Evolutionary conservation across 1,140 invertebrate species (phyloP).

Genomic region (Triops cancriformis): DNA sequence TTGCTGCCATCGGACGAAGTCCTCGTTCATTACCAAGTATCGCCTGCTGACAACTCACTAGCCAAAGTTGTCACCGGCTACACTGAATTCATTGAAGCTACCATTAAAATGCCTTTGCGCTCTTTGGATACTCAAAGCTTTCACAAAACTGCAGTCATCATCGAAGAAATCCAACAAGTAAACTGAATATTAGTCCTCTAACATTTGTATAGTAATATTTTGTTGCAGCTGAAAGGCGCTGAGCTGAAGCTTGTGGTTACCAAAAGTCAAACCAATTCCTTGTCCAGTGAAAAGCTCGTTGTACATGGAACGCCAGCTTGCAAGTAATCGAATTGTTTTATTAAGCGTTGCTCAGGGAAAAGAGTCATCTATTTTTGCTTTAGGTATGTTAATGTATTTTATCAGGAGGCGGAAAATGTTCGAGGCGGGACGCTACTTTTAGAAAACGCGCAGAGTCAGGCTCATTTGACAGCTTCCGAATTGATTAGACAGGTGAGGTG

Average conservation of each 20-base stretch:
- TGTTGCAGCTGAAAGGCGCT: conserved; percentile 37
- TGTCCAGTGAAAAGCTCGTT: not conserved
- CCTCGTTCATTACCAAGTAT: conserved; percentile 59
- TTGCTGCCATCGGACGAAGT: conserved; percentile 87
- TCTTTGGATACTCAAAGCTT: conserved; percentile 37
- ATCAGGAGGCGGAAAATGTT: not conserved
- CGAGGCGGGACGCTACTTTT: not conserved
- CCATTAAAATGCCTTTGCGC: conserved; percentile 65
- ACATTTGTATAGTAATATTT: conserved; percentile 35
- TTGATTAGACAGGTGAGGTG: not conserved
- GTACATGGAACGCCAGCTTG: not conserved
- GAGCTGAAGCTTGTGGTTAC: conserved; percentile 25
- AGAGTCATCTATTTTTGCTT: not conserved
- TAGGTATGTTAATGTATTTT: not conserved
- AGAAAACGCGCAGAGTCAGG: not conserved
- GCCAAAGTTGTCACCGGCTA: conserved; percentile 58
- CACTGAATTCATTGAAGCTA: conserved; percentile 64
- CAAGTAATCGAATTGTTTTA: not conserved
- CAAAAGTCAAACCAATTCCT: conserved; percentile 23
- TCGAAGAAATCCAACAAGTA: conserved; percentile 61
- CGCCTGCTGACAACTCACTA: conserved; percentile 51
- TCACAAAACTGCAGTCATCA: conserved; percentile 47
- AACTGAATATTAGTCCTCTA: conserved; percentile 42
- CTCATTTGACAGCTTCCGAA: not conserved
- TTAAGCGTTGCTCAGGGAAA: too few species aligned